These are phyloP conservation scores for Idaea biselata DNA, from an alignment of 2,888 invertebrate species.

Conservation along the genomic window DNA sequence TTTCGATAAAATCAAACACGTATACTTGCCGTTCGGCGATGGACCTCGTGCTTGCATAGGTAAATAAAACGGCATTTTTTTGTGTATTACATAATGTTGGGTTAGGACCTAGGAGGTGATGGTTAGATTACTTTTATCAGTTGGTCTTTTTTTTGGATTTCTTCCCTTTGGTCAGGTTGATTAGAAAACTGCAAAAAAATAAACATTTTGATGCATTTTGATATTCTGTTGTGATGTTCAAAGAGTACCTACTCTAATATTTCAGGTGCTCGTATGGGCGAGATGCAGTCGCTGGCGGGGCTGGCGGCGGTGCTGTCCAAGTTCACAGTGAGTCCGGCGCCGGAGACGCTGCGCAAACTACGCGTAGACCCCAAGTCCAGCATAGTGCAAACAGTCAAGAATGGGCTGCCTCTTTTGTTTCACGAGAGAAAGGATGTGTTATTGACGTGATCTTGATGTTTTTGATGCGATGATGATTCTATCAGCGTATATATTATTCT, in stretches of 20 bases:
- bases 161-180: too few relatives aligned
- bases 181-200: too few relatives aligned
- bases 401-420: constrained; percentile 53
- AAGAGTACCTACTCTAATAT: not conserved
- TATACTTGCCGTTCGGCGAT: constrained; percentile 55
- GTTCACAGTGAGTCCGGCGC: constrained; percentile 46
- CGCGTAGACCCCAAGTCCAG: constrained; percentile 43
- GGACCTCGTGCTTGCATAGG: constrained; percentile 62
- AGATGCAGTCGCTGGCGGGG: constrained; percentile 64
- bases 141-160: too few relatives aligned
- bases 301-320: constrained; percentile 52
- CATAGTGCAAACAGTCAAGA: constrained; percentile 47
- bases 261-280: constrained; percentile 56
- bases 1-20: constrained; percentile 38
- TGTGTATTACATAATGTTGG: too few relatives aligned
- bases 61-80: constrained; percentile 33
- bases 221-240: too few relatives aligned
- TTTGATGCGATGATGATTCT: not conserved
- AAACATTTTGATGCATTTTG: too few relatives aligned
- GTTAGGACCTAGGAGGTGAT: too few relatives aligned
- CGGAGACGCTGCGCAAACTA: constrained; percentile 36
- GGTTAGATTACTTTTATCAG: too few relatives aligned
- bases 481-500: not conserved
- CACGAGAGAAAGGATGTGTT: constrained; percentile 3
- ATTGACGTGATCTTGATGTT: not conserved